These are phyloP conservation scores for Herminia tarsipennalis DNA, from an alignment of 2,888 invertebrate species.

Conservation along the genomic window DNA sequence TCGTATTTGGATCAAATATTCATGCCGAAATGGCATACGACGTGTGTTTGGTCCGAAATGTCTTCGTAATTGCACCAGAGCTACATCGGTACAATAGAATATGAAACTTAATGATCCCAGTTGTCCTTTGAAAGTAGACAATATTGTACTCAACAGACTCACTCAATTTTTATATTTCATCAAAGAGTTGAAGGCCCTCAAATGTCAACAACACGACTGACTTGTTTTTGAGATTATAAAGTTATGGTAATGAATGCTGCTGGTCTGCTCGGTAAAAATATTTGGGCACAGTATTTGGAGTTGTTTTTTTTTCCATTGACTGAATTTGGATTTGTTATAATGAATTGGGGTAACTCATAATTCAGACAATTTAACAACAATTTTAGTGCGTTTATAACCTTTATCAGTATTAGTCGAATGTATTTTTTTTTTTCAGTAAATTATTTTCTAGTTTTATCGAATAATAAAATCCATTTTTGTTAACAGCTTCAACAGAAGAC, in stretches of 20 bases:
- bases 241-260: conserved; percentile 33
- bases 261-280: no score
- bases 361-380: no score
- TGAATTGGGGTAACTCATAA: no score
- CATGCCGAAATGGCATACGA: conserved; percentile 2
- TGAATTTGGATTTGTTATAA: no score
- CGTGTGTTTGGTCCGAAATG: conserved; percentile 11
- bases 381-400: no score
- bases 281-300: no score
- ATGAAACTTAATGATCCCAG: conserved; percentile 51
- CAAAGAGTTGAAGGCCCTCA: conserved; percentile 39
- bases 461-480: conserved; percentile 36
- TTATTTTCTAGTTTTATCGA: neutral
- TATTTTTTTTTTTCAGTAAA: neutral
- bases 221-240: conserved; percentile 35
- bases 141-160: conserved; percentile 36
- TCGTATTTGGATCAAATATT: conserved; percentile 10
- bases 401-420: no score
- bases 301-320: no score
- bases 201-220: conserved; percentile 37
- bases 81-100: conserved; percentile 11
- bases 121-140: conserved; percentile 34
- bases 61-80: conserved; percentile 19
- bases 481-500: conserved; percentile 86
- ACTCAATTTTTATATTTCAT: conserved; percentile 53